A percentile compares a stretch with the other conserved stretches of the same genome.
These are phyloP conservation scores for Aspidiotus rigidus DNA, from an alignment of 2,888 invertebrate genomes.

Conservation along the genomic window DNA sequence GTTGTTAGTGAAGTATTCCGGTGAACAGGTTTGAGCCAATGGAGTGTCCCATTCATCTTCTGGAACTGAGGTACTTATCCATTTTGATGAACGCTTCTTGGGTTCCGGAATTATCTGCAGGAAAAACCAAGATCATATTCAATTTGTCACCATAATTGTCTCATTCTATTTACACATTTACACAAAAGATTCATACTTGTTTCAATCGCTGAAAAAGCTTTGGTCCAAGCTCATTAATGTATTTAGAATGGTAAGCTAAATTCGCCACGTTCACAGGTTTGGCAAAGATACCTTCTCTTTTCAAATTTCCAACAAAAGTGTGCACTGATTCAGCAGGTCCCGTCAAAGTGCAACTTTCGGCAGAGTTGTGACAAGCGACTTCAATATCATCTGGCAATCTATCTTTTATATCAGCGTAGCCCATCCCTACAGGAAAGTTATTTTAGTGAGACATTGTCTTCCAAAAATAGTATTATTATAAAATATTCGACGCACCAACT, in stretches of 20 bases:
- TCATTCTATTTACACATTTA: neutral
- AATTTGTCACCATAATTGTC: too few species aligned
- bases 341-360: slow-evolving; percentile 67
- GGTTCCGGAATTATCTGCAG: slow-evolving; percentile 46
- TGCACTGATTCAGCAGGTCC: slow-evolving; percentile 59
- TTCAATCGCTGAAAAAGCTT: slow-evolving; percentile 55
- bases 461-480: too few species aligned
- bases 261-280: slow-evolving; percentile 75
- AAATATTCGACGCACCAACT: slow-evolving; percentile 42
- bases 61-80: slow-evolving; percentile 58
- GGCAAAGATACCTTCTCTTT: slow-evolving; percentile 64
- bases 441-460: too few species aligned
- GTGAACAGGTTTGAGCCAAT: slow-evolving; percentile 50
- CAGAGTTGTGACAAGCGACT: slow-evolving; percentile 71
- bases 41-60: slow-evolving; percentile 52
- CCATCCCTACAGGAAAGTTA: slow-evolving; percentile 36
- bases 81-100: slow-evolving; percentile 50
- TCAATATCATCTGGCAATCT: slow-evolving; percentile 51
- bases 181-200: slow-evolving; percentile 43
- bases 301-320: slow-evolving; percentile 55
- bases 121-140: neutral
- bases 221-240: slow-evolving; percentile 64
- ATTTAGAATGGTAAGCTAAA: slow-evolving; percentile 81
- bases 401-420: slow-evolving; percentile 39
- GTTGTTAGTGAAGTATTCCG: slow-evolving; percentile 61